Evolutionary conservation across 2,888 invertebrate genomes (phyloP).

Genomic region (Chorisops tibialis): DNA sequence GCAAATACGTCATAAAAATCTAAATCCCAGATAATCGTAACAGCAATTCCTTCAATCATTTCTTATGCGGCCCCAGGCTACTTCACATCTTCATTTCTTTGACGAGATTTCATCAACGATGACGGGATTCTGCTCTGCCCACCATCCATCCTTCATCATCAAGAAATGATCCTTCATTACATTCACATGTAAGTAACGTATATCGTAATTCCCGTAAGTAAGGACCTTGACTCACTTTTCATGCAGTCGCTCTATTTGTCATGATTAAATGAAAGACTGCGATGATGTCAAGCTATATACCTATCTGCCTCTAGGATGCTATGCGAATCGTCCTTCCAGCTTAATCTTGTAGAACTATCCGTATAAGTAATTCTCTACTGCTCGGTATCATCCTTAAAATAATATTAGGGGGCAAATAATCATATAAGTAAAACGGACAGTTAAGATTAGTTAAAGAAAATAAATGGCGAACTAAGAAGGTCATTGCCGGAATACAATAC

Average conservation of each 20-base stretch:
- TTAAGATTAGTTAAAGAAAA: constrained; percentile 30
- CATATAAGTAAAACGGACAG: constrained; percentile 27
- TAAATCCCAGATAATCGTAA: constrained; percentile 14
- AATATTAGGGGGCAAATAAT: constrained; percentile 23
- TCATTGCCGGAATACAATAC: constrained; percentile 3
- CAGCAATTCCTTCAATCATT: constrained; percentile 13
- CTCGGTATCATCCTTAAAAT: constrained; percentile 11
- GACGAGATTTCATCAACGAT: too few relatives aligned
- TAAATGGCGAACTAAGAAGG: constrained; percentile 30
- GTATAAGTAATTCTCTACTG: background rate
- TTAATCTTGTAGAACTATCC: background rate
- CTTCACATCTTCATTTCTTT: too few relatives aligned
- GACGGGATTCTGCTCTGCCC: too few relatives aligned
- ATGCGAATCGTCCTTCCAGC: too few relatives aligned
- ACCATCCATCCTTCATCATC: too few relatives aligned
- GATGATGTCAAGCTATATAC: background rate
- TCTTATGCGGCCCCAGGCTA: background rate
- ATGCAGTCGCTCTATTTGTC: background rate
- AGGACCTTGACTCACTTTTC: too few relatives aligned
- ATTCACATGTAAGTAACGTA: too few relatives aligned
- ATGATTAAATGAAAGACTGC: constrained; percentile 24
- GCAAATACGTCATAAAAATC: constrained; percentile 20
- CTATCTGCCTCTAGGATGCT: too few relatives aligned
- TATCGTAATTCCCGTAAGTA: too few relatives aligned
- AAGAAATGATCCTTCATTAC: too few relatives aligned